Percentiles rank a stretch among this genome's conserved stretches.
These are phyloP conservation scores for Sesamia inferens DNA, from an alignment of 2,888 invertebrate genomes.

Conservation along the genomic window DNA sequence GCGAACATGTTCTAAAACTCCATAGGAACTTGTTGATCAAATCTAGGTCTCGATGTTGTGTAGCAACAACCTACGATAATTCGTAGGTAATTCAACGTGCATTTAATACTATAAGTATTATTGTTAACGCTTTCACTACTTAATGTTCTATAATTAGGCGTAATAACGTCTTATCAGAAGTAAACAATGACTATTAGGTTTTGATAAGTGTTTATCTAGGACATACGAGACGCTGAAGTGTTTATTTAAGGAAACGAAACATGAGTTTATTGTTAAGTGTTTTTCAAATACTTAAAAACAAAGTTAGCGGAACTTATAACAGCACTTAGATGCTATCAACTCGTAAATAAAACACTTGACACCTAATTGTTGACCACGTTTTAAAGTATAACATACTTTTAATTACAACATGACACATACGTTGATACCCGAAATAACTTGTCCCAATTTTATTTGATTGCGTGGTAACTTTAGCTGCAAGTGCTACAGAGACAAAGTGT, in stretches of 20 bases:
- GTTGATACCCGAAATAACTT: neutral
- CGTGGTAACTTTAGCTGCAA: neutral
- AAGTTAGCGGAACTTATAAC: constrained; percentile 22
- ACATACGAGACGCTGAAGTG: constrained; percentile 23
- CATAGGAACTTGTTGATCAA: constrained; percentile 51
- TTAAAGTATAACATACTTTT: neutral
- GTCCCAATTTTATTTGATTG: neutral
- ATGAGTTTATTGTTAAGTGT: constrained; percentile 18
- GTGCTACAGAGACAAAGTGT: neutral
- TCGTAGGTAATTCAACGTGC: constrained; percentile 53
- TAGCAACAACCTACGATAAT: constrained; percentile 58
- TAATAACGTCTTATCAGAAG: constrained; percentile 24
- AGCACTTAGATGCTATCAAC: constrained; percentile 26
- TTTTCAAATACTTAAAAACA: constrained; percentile 32
- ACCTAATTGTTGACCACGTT: neutral
- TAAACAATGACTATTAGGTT: constrained; percentile 38
- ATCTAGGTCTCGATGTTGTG: constrained; percentile 59
- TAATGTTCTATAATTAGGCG: constrained; percentile 21
- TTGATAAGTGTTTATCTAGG: constrained; percentile 32
- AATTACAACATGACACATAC: neutral
- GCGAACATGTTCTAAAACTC: constrained; percentile 34
- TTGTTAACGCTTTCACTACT: constrained; percentile 67
- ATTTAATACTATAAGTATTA: constrained; percentile 48
- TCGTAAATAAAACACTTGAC: constrained; percentile 18
- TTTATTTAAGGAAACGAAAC: constrained; percentile 20